Base-by-base conservation (phyloP, 1,140 invertebrate species). In the Drosophila mojavensis region DNA sequence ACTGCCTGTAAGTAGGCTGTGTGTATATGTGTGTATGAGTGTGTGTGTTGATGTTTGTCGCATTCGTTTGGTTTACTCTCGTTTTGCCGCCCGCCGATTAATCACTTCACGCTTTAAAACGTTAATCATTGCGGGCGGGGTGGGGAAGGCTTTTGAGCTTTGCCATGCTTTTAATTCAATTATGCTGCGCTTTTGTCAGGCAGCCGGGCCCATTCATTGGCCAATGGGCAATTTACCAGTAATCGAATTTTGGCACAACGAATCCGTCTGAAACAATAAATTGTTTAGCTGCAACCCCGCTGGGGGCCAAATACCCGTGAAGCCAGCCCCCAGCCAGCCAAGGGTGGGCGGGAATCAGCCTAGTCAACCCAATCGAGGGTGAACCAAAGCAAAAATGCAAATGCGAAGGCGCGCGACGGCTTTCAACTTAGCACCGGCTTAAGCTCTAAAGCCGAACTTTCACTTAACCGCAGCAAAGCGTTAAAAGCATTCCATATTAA, bases 231-330 rank as follows among this genome's bases (percentile, higher is more conserved):
- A 86, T 85, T 85, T 85, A 81, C 81, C 78, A 71, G 78, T 85
- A 85, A 85, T 85, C 81, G 81, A 85, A 85, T 85, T 81, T 81
- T 60, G 82, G 62, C 45, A 74, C 65, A 55, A 43, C 51, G 65
- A 81, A 78, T 81, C 75, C 82, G 82, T 77, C 86, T 86, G 78
- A 75, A 85, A 86, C 81, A 85, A 85, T 85, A 86, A 86, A 85
- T 86, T 86, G 73, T 70, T 75, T 63, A 41, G 56, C 62, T 41
- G 50, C 24, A 67, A 43, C 59, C 53, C 47, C 47, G 70, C n/a
- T 15, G 11, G n/a, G 13, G 10, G n/a, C 30, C 53, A 65, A 59
- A 41, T 9, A 20, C 36, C 17, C 62, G 66, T 51, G 65, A 59
- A 50, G 47, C 47, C 62, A 65, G 26, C 17, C 26, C 24, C 28